Base-by-base conservation (phyloP, 2,113 vertebrate species). In the Zootoca vivipara region DNA sequence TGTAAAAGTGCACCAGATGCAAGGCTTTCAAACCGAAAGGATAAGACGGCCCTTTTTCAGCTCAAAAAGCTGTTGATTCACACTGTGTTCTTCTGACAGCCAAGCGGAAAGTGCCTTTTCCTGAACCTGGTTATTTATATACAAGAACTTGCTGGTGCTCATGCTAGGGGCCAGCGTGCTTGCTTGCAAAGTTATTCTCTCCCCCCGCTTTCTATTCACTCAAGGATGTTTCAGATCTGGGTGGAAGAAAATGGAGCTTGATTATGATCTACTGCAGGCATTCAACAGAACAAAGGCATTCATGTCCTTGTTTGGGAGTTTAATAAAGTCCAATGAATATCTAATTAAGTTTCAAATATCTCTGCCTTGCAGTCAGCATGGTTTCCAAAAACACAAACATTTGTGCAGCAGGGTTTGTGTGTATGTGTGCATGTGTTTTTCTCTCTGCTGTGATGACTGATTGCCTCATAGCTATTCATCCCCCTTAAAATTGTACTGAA, bases 21-120 rank as follows among this genome's bases (percentile, higher is more conserved):
- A 87, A 69, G 18, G 62, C 67, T 91, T 91, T 93, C 85, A 73
- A 33, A 13, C 83, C 67, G 88, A 88, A 87, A 87, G 85, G 89
- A 83, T 78, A 65, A 88, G 75, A 83, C 10, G 33, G 42, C 16
- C 91, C 89, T 85, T 92, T 18, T 26, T 40, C 86, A 92, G 78
- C 78, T 78, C 75, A 85, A 90, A 91, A 91, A 78, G 86, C 81
- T 92, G 92, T 94, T 95, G 93, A 92, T 92, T 88, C 91, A 77
- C 73, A 85, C 69, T 0, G 0, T 0, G 0, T 42, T 13, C 58
- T 62, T 62, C 82, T 90, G 94, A 94, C 92, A 94, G 46, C 69
- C 87, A 88, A 94, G 80, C 91, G 92, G 95, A 95, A 95, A 93
- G 78, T 82, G 93, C 92, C 91, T 95, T 95, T 96, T 95, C 95